Conservation (phyloP, 92 coral and sea anemone genomes). For the Paramuricea clavata region DNA sequence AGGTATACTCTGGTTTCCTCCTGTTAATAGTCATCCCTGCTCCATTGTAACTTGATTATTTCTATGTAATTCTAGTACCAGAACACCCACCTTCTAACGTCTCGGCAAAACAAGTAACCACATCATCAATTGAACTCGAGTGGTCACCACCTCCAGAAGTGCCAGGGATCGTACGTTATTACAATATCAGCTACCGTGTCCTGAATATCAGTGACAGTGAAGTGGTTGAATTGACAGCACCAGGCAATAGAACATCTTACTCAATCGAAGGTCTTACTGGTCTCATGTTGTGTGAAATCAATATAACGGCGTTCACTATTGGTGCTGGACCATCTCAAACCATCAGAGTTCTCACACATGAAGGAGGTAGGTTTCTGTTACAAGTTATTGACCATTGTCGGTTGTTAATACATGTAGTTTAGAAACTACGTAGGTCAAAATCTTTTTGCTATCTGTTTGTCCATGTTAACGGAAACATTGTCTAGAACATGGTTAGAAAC, state of each 20-base stretch:
- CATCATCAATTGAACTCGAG: constrained; percentile 41
- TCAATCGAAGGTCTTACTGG: background rate
- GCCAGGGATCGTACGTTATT: background rate
- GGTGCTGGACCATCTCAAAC: constrained; percentile 13
- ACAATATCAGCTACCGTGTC: background rate
- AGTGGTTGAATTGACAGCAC: background rate
- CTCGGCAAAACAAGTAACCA: constrained; percentile 36
- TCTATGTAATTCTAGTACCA: constrained; percentile 21
- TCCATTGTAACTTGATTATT: background rate
- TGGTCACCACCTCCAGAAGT: constrained; percentile 25
- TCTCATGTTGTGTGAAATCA: background rate
- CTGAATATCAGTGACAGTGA: constrained; percentile 2
- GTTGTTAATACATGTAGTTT: no score
- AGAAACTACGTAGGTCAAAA: no score
- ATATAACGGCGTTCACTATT: background rate
- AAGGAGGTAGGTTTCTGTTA: constrained; percentile 30
- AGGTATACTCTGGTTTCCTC: no score
- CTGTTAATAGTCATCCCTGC: no score
- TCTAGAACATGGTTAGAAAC: no score
- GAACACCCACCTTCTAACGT: constrained; percentile 34
- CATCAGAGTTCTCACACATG: constrained; percentile 32
- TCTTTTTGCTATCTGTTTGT: no score
- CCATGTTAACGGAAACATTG: no score
- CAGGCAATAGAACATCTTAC: background rate
- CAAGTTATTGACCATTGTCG: no score